Base-by-base conservation (phyloP, 2,888 invertebrate genomes). In the Rhingia rostrata region DNA sequence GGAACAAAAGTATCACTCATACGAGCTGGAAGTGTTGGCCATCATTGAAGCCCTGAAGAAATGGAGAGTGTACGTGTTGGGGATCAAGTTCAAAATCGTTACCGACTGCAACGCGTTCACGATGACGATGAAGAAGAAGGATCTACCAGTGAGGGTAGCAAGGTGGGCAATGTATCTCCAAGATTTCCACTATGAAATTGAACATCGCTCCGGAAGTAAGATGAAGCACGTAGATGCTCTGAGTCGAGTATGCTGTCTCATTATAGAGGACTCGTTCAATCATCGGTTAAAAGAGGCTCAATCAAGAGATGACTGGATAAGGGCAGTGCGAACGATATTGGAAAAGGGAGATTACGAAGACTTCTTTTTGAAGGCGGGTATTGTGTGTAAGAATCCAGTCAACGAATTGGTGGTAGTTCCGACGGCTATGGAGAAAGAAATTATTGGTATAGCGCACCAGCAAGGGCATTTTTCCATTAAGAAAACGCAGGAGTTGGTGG, bases 81-180 rank as follows among this genome's bases (percentile, higher is more conserved):
- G 88, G 9, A 61, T 78, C 10, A 61, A 79, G 41, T 88, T 89
- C 58, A 89, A 87, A 69, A 88, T 89, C 30, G 74, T 89, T 6
- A 88, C 88, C 0, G 89, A 89, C 75, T 89, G 89, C 58, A 66
- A 83, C 37, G 87, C 89, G 4, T 89, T 90, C 60, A 67, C 87
- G 39, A 87, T 79, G 74, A 89, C 88, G 0, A 87, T 89, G 87
- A 45, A 85, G 0, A 90, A 90, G 53, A 86, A 69, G 45, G 86
- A 87, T 53, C 7, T 82, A 3, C 54, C 72, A 10, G 32, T 60
- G 6, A 74, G 45, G 63, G 63, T 73, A 9, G 39, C 66, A 0
- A 9, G 60, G 10, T 83, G 69, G 74, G 81, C 81, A 2, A 41
- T 75, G 49, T 53, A 60, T 45, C 35, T 70, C 10, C 69, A 81